Percentiles rank a stretch among this genome's conserved stretches.
Evolutionary conservation across 2,113 vertebrate species (phyloP).

Genomic region (Porphyrio hochstetteri): DNA sequence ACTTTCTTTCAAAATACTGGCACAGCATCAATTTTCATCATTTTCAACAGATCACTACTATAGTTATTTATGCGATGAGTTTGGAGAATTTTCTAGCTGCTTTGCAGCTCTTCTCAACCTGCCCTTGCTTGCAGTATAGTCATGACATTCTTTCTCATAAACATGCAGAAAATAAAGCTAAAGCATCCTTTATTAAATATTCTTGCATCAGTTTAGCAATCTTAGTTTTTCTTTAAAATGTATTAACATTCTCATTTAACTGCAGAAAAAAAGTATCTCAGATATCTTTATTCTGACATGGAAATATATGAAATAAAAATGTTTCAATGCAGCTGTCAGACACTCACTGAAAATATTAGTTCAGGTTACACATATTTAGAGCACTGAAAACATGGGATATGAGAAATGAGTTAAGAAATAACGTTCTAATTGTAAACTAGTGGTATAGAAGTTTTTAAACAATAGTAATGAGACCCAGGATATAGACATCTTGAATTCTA

Average conservation of each 20-base stretch:
- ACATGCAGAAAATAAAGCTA: neutral
- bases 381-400: neutral
- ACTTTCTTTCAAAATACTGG: neutral
- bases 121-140: neutral
- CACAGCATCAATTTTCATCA: neutral
- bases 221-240: neutral
- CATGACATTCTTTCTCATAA: neutral
- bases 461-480: slow-evolving; percentile 60
- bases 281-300: slow-evolving; percentile 1
- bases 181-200: neutral
- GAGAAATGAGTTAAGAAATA: slow-evolving; percentile 29
- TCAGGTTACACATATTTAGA: slow-evolving; percentile 32
- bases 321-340: slow-evolving; percentile 13
- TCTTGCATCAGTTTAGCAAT: neutral
- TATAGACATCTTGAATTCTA: slow-evolving; percentile 60
- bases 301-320: slow-evolving; percentile 32
- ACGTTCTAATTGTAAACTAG: slow-evolving; percentile 32
- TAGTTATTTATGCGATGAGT: neutral
- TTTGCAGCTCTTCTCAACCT: neutral
- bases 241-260: neutral
- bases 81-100: neutral
- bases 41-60: neutral
- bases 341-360: slow-evolving; percentile 34
- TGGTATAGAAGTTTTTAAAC: slow-evolving; percentile 48
- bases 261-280: neutral